Percentiles rank a stretch among this genome's conserved stretches.
phyloP scores from a whole-genome alignment of 2,797 vertebrate genomes.

The Betta splendens region DNA sequence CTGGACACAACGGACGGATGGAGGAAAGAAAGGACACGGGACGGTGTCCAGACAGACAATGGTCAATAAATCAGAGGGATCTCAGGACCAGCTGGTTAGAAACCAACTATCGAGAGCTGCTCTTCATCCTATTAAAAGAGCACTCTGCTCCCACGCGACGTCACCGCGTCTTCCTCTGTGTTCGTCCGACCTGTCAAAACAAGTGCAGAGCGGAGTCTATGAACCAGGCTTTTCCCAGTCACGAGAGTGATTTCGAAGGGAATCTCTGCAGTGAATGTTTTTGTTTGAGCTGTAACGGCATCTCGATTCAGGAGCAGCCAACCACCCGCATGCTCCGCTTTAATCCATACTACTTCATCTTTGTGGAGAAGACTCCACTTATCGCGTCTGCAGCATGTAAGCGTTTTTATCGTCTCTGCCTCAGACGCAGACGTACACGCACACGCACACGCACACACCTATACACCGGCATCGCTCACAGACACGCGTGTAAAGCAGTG shows the following conservation, averaged over 20 bases:
- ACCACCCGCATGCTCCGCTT: conserved; percentile 69
- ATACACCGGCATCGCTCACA: conserved; percentile 35
- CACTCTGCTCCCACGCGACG: conserved; percentile 2
- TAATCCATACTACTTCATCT: conserved; percentile 75
- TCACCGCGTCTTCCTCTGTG: background rate
- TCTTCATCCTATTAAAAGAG: conserved; percentile 50
- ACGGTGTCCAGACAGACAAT: conserved; percentile 56
- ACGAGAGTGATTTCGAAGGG: conserved; percentile 63
- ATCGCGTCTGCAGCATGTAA: conserved; percentile 72
- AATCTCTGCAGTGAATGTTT: conserved; percentile 68
- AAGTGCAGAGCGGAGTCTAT: background rate
- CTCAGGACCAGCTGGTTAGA: conserved; percentile 59
- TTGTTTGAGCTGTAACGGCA: conserved; percentile 69
- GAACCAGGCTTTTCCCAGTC: conserved; percentile 51
- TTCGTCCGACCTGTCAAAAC: conserved; percentile 6
- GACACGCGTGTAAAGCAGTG: conserved; percentile 47
- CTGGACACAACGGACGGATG: conserved; percentile 13
- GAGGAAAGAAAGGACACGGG: conserved; percentile 2
- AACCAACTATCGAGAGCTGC: conserved; percentile 53
- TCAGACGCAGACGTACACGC: conserved; percentile 43
- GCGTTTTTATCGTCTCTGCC: conserved; percentile 67
- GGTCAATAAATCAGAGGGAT: conserved; percentile 74
- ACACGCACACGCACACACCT: conserved; percentile 35
- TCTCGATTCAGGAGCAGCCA: conserved; percentile 61
- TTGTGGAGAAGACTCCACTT: conserved; percentile 66